Conservation (phyloP, 2,113 vertebrate genomes). For the Taurulus bubalis region DNA sequence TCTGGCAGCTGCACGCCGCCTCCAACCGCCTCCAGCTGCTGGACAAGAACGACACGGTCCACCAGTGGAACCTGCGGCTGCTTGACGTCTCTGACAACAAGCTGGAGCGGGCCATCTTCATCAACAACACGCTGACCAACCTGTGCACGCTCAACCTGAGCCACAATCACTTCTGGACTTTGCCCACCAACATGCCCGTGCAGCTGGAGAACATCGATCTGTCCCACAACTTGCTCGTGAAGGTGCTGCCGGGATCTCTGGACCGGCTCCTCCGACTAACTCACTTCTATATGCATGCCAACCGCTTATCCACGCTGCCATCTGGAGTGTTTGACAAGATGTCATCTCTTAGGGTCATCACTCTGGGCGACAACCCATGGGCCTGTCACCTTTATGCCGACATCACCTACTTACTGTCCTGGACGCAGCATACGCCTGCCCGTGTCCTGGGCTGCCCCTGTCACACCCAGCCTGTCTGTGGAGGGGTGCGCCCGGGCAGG, state of each 20-base stretch:
- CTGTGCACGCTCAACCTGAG: conserved; percentile 92
- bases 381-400: conserved; percentile 84
- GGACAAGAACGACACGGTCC: conserved; percentile 94
- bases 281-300: conserved; percentile 92
- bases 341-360: conserved; percentile 84
- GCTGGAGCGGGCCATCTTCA: conserved; percentile 93
- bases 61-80: conserved; percentile 94
- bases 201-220: conserved; percentile 89
- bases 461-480: conserved; percentile 75
- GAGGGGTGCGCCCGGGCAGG: conserved; percentile 59
- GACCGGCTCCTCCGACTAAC: conserved; percentile 85
- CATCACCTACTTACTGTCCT: conserved; percentile 86
- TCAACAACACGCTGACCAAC: conserved; percentile 93
- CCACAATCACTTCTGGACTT: conserved; percentile 94
- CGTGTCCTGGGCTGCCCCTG: conserved; percentile 88
- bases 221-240: conserved; percentile 91
- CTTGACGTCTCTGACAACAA: conserved; percentile 92
- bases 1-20: conserved; percentile 91
- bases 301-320: conserved; percentile 89
- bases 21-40: conserved; percentile 91
- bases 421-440: conserved; percentile 85
- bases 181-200: conserved; percentile 95
- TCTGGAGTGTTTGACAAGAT: conserved; percentile 87
- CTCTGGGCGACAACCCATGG: conserved; percentile 93
- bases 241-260: conserved; percentile 91